Conservation (phyloP, 2,113 vertebrate species). For the Melospiza melodia region DNA sequence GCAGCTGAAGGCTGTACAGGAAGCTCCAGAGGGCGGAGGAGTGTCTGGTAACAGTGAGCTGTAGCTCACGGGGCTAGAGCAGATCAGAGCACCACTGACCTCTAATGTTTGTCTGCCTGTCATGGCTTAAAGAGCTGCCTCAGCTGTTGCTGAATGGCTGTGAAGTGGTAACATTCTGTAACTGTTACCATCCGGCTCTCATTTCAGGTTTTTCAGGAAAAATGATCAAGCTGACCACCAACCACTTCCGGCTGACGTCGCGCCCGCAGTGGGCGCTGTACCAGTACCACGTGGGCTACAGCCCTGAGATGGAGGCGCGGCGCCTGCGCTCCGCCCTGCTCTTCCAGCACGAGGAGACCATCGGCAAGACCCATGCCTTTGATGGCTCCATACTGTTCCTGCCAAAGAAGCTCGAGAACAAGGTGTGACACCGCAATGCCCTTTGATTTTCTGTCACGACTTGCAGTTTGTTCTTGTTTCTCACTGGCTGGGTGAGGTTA, state of each 20-base stretch:
- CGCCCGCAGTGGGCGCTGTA: conserved; percentile 91
- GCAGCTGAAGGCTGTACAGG: background rate
- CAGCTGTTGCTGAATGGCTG: background rate
- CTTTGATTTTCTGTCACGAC: fast-evolving
- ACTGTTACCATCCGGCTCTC: background rate
- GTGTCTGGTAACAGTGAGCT: fast-evolving
- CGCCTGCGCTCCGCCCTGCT: conserved; percentile 86
- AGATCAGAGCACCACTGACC: background rate
- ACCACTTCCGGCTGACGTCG: conserved; percentile 86
- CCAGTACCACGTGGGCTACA: conserved; percentile 91
- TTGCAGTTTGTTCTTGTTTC: background rate
- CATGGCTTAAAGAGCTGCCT: background rate
- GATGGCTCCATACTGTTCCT: conserved; percentile 89
- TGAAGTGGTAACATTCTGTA: too few relatives aligned
- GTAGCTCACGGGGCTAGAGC: fast-evolving
- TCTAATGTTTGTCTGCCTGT: background rate
- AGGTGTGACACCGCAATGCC: conserved; percentile 54
- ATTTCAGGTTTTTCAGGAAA: conserved; percentile 80
- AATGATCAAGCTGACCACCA: conserved; percentile 78
- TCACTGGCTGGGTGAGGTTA: background rate
- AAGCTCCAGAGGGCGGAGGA: fast-evolving
- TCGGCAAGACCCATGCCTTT: conserved; percentile 86
- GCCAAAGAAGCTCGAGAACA: conserved; percentile 77
- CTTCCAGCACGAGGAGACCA: conserved; percentile 82
- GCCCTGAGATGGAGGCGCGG: conserved; percentile 88